Evolutionary conservation across 2,888 invertebrate genomes (phyloP).

Genomic region (Polyploca ridens): DNA sequence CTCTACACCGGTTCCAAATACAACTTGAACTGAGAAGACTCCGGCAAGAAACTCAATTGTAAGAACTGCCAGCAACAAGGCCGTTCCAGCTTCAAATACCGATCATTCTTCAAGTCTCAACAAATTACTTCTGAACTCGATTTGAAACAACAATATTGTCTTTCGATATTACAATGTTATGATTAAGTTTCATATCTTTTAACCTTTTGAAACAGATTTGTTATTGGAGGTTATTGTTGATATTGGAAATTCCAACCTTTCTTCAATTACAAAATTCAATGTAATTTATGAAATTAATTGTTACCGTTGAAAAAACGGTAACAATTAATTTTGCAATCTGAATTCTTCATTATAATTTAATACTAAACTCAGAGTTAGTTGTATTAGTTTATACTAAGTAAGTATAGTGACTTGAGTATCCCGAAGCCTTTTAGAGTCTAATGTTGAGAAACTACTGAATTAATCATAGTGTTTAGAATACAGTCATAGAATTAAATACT

Average conservation of each 20-base stretch:
- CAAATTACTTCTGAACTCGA: not conserved
- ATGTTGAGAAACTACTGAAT: too few species aligned
- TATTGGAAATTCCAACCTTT: not conserved
- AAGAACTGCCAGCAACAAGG: not conserved
- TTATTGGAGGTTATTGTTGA: not conserved
- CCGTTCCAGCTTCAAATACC: not conserved
- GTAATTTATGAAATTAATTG: too few species aligned
- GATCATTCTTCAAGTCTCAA: not conserved
- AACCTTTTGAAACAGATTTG: not conserved
- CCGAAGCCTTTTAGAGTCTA: too few species aligned
- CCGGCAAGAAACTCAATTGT: not conserved
- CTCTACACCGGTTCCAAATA: too few species aligned
- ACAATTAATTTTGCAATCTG: not conserved
- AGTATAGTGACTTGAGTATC: too few species aligned
- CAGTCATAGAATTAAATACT: too few species aligned
- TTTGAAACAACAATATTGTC: not conserved
- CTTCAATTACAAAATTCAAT: not conserved
- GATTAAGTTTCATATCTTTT: not conserved
- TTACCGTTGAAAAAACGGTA: too few species aligned
- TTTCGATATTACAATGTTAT: constrained; percentile 4
- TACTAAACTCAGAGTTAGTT: not conserved
- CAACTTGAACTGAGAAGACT: too few species aligned
- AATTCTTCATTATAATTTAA: not conserved
- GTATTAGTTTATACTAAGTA: too few species aligned
- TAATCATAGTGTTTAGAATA: too few species aligned